Percentiles rank a stretch among this genome's conserved stretches.
These are phyloP conservation scores for Semotilus atromaculatus DNA, from an alignment of 2,797 vertebrate genomes.

Conservation along the genomic window DNA sequence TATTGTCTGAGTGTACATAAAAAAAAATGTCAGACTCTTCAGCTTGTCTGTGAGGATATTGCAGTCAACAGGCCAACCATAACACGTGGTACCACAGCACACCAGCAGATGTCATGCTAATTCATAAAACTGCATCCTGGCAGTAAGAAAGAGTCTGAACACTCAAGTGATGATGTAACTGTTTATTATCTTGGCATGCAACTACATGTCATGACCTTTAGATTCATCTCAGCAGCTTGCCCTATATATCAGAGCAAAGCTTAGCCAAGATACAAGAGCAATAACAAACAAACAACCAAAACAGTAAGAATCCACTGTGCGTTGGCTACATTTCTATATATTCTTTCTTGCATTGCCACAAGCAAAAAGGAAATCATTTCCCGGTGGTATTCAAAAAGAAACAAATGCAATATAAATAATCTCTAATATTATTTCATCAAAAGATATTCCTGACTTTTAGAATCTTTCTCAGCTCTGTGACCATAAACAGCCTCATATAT, in stretches of 20 bases:
- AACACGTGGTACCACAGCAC: neutral
- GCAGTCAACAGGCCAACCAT: neutral
- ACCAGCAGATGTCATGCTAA: conserved; percentile 35
- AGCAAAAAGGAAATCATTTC: conserved; percentile 90
- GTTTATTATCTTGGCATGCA: conserved; percentile 95
- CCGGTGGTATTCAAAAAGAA: conserved; percentile 90
- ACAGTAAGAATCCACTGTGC: conserved; percentile 75
- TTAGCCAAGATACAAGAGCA: conserved; percentile 84
- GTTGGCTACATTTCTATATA: conserved; percentile 73
- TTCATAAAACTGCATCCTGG: neutral
- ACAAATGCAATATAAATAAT: conserved; percentile 94
- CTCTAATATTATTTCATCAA: conserved; percentile 87
- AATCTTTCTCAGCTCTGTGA: conserved; percentile 55
- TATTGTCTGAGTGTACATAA: too few species aligned
- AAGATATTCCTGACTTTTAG: conserved; percentile 73
- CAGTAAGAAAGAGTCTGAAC: conserved; percentile 37
- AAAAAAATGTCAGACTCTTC: too few species aligned
- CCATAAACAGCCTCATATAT: conserved; percentile 87
- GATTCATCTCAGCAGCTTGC: conserved; percentile 82
- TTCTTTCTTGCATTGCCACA: conserved; percentile 79
- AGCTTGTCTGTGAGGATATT: neutral
- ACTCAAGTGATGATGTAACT: conserved; percentile 56
- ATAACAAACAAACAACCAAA: conserved; percentile 66
- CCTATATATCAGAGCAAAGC: conserved; percentile 84
- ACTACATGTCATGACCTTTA: conserved; percentile 90